Conservation (phyloP, 2,888 invertebrate genomes). For the Nephrotoma flavescens region DNA sequence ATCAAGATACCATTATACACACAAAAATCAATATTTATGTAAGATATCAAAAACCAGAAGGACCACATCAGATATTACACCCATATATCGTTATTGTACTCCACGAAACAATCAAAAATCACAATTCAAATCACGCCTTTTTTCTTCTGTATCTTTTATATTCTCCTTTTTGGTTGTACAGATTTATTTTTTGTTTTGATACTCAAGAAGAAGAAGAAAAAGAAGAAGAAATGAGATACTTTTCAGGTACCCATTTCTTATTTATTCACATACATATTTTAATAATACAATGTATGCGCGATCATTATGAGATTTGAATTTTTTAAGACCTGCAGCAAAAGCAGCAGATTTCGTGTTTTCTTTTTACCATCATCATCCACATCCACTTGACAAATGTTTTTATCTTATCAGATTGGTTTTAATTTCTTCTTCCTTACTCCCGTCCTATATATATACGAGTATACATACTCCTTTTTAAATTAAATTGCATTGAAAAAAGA, state of each 20-base stretch:
- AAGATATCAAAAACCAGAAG: background rate
- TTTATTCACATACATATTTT: background rate
- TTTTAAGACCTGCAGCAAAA: background rate
- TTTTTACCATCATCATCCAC: background rate
- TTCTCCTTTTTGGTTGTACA: background rate
- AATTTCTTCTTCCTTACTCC: background rate
- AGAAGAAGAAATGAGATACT: background rate
- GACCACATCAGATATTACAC: background rate
- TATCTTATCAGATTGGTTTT: background rate
- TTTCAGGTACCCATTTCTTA: background rate
- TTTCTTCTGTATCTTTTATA: background rate
- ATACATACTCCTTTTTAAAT: background rate
- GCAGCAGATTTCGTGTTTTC: background rate
- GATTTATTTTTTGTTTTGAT: background rate
- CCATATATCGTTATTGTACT: background rate
- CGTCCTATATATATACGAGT: background rate
- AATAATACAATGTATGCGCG: background rate
- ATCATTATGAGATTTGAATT: background rate
- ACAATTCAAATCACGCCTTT: background rate
- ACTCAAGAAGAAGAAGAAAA: background rate
- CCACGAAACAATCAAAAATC: background rate
- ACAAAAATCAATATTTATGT: background rate
- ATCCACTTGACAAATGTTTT: background rate
- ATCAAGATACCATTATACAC: background rate
- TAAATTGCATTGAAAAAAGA: background rate